Base-by-base conservation (phyloP, 2,888 invertebrate genomes). In the Dusona sp. region DNA sequence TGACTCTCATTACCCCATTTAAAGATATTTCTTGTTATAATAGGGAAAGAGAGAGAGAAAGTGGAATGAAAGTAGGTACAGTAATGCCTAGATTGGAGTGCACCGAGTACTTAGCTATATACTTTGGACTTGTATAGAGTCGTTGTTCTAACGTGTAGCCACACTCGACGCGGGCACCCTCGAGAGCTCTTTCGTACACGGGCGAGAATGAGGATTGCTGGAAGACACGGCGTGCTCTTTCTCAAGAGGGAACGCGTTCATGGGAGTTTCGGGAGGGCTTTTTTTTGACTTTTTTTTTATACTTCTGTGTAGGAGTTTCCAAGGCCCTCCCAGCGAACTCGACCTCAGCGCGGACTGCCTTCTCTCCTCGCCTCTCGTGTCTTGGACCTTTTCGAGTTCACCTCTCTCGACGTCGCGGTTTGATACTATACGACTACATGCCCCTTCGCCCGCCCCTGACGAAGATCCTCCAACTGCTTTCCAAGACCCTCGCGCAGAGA, bases 71-170 rank as follows among this genome's bases (percentile, higher is more conserved):
- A 68, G 67, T 64, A 79, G 79, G 79, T 77, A 79, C 79, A 85
- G 82, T 65, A 74, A 84, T 79, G 86, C 67, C 73, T 65, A 51
- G 25, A 25, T 81, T 74, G 45, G 80, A 80, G 83, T 80, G 48
- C 79, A 38, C 78, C 86, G 80, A 88, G 88, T 88, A 88, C 88
- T 88, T 33, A 70, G 83, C 79, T 88, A 85, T 82, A 82, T 68
- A 75, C 75, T 89, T 89, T 87, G 75, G 84, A 83, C 88, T 86
- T 88, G 89, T 90, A 89, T 89, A 89, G 89, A 90, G 90, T 89
- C 90, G 89, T 91, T 91, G 91, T 91, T 91, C 89, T 87, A 89
- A 89, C 88, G 89, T 79, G 79, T 81, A 84, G 84, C 82, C 82
- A 75, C 75, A 79, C 75, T 86, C 82, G 80, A 84, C 78, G 81